phyloP scores from a whole-genome alignment of 2,888 invertebrate species.

The Dyspetes luteomarginatus region DNA sequence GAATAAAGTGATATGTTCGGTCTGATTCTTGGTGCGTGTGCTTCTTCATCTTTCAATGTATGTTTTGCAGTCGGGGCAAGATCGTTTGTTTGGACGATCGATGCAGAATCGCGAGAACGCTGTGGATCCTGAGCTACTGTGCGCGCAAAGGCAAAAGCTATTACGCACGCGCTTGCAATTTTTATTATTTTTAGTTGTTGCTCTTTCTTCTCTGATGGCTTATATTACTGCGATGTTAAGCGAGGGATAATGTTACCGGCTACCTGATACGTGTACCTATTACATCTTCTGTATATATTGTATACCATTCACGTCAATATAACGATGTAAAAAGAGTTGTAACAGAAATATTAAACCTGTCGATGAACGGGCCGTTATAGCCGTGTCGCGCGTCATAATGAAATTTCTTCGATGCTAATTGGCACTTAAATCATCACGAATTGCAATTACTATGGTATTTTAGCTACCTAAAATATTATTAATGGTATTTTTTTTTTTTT shows the following conservation, averaged over 20 bases:
- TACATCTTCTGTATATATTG: constrained; percentile 39
- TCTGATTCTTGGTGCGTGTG: constrained; percentile 30
- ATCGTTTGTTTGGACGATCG: constrained; percentile 49
- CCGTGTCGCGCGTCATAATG: not conserved
- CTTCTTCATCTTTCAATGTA: constrained; percentile 21
- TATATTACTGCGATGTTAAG: constrained; percentile 50
- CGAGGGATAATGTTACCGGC: constrained; percentile 47
- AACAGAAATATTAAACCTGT: constrained; percentile 15
- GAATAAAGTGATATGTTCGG: constrained; percentile 34
- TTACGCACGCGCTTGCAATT: constrained; percentile 49
- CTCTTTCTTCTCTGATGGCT: not conserved
- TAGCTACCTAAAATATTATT: no score
- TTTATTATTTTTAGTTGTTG: constrained; percentile 13
- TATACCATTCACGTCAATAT: constrained; percentile 26
- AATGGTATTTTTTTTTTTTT: no score
- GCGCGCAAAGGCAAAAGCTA: not conserved
- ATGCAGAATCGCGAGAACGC: constrained; percentile 21
- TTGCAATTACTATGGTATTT: not conserved
- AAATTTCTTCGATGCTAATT: constrained; percentile 1
- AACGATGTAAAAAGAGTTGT: constrained; percentile 31
- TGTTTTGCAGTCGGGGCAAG: constrained; percentile 7
- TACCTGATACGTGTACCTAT: constrained; percentile 51
- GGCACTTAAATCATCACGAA: not conserved
- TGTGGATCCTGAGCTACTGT: not conserved
- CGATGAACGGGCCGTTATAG: not conserved